Evolutionary conservation across 2,888 invertebrate species (phyloP), one percentile per base, ranked within the genome.

Genomic region (Orgyia antiqua): DNA sequence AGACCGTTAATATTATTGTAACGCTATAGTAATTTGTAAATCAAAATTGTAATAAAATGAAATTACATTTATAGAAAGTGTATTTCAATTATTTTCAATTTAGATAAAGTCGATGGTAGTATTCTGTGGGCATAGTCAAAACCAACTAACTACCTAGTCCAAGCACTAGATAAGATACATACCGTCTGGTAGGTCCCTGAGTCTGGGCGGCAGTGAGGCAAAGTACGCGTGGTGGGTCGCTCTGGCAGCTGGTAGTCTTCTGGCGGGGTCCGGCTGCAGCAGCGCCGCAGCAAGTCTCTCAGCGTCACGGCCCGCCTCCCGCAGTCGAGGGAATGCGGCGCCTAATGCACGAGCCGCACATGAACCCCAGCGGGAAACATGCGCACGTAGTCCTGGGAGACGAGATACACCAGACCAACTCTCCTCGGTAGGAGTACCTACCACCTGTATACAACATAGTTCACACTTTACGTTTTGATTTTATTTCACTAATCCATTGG

Each of bases 381-480:
- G 93, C 53, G 92, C 90, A 60, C 92, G 92, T 72, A 96, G 95
- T 42, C 96, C 94, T 8, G 95, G 94, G 62, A 96, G 89, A 51
- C 93, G 92, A 31, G 93, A 92, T 34, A 97, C 96, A 37, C 98
- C 97, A 42, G 91, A 88, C 98, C 99, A 99, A 58, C 93, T 94
- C 50, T 95, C 93, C 75, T 97, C 97, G 8, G 94, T 93, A 12
- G 99, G 99, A 24, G 97, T 97, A 48, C 99, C 99, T 53, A 99
- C 90, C 57, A 97, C 92, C 92, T 94, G 69, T 7, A 4, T 6
- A 20, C 8, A 5, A n/a, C 4, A 3, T n/a, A n/a, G n/a, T n/a
- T n/a, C n/a, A n/a, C n/a, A n/a, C n/a, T n/a, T 5, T 1, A 9
- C 5, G 5, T 8, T n/a, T n/a, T n/a, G n/a, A n/a, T n/a, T n/a